Evolutionary conservation across 37 sponge, comb jelly and placozoan species (phyloP).

Genomic region (Haliclona indistincta): DNA sequence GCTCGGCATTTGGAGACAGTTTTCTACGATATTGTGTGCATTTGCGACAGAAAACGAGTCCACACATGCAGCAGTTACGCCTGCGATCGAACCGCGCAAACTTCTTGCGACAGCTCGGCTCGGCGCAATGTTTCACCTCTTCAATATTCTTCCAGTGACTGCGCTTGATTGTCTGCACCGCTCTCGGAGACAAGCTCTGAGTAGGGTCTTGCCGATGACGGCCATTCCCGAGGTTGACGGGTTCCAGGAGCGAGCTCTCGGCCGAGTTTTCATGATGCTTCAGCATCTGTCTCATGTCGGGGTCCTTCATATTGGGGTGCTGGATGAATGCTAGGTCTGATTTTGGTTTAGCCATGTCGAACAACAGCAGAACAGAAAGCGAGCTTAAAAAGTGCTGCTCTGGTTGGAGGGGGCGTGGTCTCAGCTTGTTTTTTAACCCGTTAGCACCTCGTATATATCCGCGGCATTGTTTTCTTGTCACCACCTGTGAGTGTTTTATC

Average conservation of each 20-base stretch:
- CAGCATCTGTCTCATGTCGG: no score
- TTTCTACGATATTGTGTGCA: slow-evolving; percentile 30
- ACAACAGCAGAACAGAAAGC: no score
- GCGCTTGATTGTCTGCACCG: slow-evolving; percentile 9
- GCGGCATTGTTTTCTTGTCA: no score
- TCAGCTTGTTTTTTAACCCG: no score
- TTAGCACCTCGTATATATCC: no score
- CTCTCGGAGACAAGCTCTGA: neutral
- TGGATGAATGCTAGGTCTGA: no score
- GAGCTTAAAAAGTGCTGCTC: no score
- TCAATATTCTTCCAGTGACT: slow-evolving; percentile 29
- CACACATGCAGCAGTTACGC: slow-evolving; percentile 63
- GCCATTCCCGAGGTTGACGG: neutral
- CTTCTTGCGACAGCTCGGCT: slow-evolving; percentile 19
- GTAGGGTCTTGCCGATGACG: neutral
- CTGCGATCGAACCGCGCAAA: neutral
- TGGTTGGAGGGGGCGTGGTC: no score
- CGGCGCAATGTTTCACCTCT: slow-evolving; percentile 30
- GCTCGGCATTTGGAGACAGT: slow-evolving; percentile 41
- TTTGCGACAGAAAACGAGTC: slow-evolving; percentile 36
- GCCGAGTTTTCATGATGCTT: neutral
- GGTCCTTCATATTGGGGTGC: no score
- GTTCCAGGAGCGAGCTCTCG: neutral
- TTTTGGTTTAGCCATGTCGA: no score
- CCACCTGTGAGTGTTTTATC: no score